Conservation (phyloP, 2,888 invertebrate species). For the Eucera pruinosa region DNA sequence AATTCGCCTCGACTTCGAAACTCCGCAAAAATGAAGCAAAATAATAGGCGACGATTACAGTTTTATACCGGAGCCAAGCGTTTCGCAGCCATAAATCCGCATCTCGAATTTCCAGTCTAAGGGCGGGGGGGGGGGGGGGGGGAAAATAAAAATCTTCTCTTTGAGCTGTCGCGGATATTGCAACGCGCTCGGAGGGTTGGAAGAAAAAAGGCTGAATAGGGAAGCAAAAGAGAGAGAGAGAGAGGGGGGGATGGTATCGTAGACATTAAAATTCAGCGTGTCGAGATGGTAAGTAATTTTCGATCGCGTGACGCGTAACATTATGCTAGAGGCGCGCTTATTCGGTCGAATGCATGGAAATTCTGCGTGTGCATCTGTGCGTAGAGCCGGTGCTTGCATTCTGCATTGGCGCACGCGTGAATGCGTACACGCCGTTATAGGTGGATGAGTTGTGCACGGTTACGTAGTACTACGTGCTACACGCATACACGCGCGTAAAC, state of each 20-base stretch:
- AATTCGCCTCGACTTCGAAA: too few species aligned
- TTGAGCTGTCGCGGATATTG: conserved; percentile 12
- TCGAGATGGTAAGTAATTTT: conserved; percentile 35
- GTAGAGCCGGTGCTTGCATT: conserved; percentile 40
- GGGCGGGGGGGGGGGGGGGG: too few species aligned
- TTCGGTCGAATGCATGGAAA: conserved; percentile 54
- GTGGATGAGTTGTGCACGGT: conserved; percentile 44
- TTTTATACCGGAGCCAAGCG: neutral
- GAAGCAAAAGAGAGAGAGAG: neutral
- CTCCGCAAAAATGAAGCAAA: too few species aligned
- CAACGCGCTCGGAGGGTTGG: neutral
- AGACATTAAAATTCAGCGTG: conserved; percentile 23
- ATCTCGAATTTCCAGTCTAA: too few species aligned
- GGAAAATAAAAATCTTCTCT: conserved; percentile 8
- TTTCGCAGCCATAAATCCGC: too few species aligned
- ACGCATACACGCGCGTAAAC: conserved; percentile 26
- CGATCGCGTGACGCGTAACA: conserved; percentile 27
- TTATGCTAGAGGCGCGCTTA: conserved; percentile 33
- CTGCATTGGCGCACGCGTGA: conserved; percentile 39
- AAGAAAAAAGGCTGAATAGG: too few species aligned
- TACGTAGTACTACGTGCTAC: too few species aligned
- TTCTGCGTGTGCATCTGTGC: conserved; percentile 61
- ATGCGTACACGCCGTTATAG: conserved; percentile 19
- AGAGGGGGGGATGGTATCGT: neutral
- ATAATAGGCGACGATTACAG: neutral